Evolutionary conservation across 2,888 invertebrate species (phyloP).

Genomic region (Philonicus albiceps): DNA sequence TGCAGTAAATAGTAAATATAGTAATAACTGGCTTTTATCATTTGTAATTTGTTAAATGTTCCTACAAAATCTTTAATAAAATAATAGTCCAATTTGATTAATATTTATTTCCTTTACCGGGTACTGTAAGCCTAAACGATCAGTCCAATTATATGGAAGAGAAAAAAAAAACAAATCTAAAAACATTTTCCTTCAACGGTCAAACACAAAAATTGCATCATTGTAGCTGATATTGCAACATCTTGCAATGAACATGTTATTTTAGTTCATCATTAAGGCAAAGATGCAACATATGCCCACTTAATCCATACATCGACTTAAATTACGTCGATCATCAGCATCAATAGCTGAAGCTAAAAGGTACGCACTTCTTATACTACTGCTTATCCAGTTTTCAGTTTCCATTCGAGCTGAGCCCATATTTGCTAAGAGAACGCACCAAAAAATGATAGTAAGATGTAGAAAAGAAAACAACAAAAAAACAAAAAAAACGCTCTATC

Average conservation of each 20-base stretch:
- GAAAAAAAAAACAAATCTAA: background rate
- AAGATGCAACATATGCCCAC: background rate
- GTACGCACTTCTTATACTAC: background rate
- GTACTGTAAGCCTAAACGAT: too few relatives aligned
- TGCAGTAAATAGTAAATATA: too few relatives aligned
- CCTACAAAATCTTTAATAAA: too few relatives aligned
- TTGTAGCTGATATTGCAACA: background rate
- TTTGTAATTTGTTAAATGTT: too few relatives aligned
- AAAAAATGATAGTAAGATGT: background rate
- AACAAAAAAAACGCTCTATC: background rate
- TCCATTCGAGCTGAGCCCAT: background rate
- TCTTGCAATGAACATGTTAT: background rate
- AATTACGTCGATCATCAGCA: background rate
- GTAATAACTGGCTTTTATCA: too few relatives aligned
- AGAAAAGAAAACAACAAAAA: too few relatives aligned
- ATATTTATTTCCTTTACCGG: too few relatives aligned
- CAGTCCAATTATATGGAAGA: too few relatives aligned
- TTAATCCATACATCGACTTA: background rate
- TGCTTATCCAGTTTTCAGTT: background rate
- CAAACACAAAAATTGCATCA: background rate
- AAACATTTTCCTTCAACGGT: background rate
- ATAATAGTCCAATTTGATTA: too few relatives aligned
- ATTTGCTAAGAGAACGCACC: background rate
- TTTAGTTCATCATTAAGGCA: background rate
- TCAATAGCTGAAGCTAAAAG: background rate